Base-by-base conservation (phyloP, 2,113 vertebrate genomes). In the Trogon melanurus region DNA sequence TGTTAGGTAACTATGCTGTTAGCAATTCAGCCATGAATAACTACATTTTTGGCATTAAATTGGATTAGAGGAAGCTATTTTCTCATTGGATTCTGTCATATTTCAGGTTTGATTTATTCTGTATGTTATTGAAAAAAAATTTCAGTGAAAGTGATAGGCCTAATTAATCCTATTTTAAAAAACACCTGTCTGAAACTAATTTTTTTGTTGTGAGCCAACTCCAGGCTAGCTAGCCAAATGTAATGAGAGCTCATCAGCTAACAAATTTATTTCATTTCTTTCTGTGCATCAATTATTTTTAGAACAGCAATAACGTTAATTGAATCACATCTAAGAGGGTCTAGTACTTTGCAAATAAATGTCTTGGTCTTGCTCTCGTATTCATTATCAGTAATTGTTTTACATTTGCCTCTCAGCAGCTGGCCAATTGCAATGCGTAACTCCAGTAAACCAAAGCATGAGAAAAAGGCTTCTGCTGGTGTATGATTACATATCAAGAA, bases 201-300 rank as follows among this genome's bases (percentile, higher is more conserved):
- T 89, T 90, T 78, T 78, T 54, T 13, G 13, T 34, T 20, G 19
- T 38, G 65, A 29, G 36, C 11, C 25, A 89, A 53, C 50, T 58
- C 58, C 38, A 14, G 38, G 16, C 21, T 36, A 45, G 19, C 5
- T 51, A 73, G n/a, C 7, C 56, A 88, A 89, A 81, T 16, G 9
- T 32, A 79, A 73, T 13, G 27, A 78, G 5, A 90, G 11, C 14
- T 79, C 6, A 30, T 26, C 34, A 51, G 34, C 36, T 41, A 79
- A 51, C 18, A 53, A 16, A 26, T 75, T 79, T 21, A 8, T 67
- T 89, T 82, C 5, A 4, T 64, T 79, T 56, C 61, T 79, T 92
- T 86, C 82, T 51, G 8, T 44, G 45, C 25, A 41, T 57, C 86
- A 45, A 71, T 85, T 92, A 85, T 72, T 93, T 97, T 90, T 89